Evolutionary conservation across 2,888 invertebrate species (phyloP), one percentile per base, ranked within the genome.

Genomic region (Ornithoptera alexandrae): DNA sequence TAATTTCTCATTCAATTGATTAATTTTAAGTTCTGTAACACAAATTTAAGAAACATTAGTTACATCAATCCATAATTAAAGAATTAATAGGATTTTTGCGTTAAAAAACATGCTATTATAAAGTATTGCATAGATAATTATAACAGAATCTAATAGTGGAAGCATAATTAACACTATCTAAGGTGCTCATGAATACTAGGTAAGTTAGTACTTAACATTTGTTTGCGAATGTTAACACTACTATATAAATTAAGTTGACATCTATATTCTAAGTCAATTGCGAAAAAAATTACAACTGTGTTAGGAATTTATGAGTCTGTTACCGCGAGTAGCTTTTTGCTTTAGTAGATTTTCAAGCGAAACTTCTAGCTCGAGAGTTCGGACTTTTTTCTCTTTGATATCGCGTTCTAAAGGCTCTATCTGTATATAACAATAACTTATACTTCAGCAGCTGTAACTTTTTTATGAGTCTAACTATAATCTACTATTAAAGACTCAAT

Each of bases 331-430:
- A 7, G 93, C 92, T 81, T 96, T 97, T 78, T 94, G 94, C 83
- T 96, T 96, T 83, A 97, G 95, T 72, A 97, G 94, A 77, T 94
- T 94, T 81, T 96, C 96, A 80, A 97, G 86, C 77, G 97, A 97
- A 60, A 94, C 94, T 84, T 98, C 97, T 96, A 98, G 96, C 86
- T 96, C 95, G 63, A 94, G 93, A 65, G 97, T 97, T 82, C 97
- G 96, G 72, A 95, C 94, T 78, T 96, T 96, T 89, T 97, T 96
- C 76, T 96, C 95, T 83, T 95, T 95, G 76, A 98, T 97, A 79
- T 96, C 96, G 73, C 95, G 94, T 81, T 98, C 97, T 75, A 96
- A 94, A 1, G 98, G 98, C 81, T 97, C 97, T 79, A 98, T 97
- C 90, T 95, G 94, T 78, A 72, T 68, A 67, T 65, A 39, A 74